Conservation (phyloP, 37 sponge, comb jelly and placozoan species). For the Halichondria panicea region DNA sequence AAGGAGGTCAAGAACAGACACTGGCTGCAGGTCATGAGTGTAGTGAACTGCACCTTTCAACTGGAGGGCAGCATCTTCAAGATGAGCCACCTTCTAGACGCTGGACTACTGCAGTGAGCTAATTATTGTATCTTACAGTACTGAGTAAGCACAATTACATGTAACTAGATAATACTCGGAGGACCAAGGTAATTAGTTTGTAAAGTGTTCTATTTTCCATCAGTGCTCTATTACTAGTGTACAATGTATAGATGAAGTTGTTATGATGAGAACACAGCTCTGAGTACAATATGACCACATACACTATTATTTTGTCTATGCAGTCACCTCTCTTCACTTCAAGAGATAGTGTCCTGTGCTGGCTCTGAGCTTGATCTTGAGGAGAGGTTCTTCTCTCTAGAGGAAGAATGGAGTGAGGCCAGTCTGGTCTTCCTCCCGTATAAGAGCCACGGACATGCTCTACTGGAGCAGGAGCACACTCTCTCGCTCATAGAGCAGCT, state of each 20-base stretch:
- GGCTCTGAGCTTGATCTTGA: constrained; percentile 67
- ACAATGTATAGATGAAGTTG: too few relatives aligned
- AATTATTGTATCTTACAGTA: not conserved
- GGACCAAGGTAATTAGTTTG: too few relatives aligned
- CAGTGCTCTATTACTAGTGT: too few relatives aligned
- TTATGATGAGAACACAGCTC: too few relatives aligned
- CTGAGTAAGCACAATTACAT: too few relatives aligned
- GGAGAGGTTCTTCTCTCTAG: constrained; percentile 54
- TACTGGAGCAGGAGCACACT: constrained; percentile 62
- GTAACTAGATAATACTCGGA: too few relatives aligned
- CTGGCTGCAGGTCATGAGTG: constrained; percentile 91
- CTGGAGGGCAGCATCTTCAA: constrained; percentile 86
- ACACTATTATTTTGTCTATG: not conserved
- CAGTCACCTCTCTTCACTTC: constrained; percentile 60
- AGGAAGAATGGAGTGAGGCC: constrained; percentile 91
- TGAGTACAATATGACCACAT: not conserved
- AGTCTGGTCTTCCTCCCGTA: constrained; percentile 65
- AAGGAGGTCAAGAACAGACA: constrained; percentile 85
- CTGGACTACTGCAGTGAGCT: constrained; percentile 67
- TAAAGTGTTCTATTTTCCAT: too few relatives aligned
- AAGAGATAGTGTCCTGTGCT: constrained; percentile 68
- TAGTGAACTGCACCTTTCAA: constrained; percentile 78
- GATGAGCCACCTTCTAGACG: constrained; percentile 78
- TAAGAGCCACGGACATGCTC: constrained; percentile 59
- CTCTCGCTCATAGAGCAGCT: constrained; percentile 82